Evolutionary conservation across 2,113 vertebrate species (phyloP), one percentile per base, ranked within the genome.

Genomic region (Clupea harengus): DNA sequence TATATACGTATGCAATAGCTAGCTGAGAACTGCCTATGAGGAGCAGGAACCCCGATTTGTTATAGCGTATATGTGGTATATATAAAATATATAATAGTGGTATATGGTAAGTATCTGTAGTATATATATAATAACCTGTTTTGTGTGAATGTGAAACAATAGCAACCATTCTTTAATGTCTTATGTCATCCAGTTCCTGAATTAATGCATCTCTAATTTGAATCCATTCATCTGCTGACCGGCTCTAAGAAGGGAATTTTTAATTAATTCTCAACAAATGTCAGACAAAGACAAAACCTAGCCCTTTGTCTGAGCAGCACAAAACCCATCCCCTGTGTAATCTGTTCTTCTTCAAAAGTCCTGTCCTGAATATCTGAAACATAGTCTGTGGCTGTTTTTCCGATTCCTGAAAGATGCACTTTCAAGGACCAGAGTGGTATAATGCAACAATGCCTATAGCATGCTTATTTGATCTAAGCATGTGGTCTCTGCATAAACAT

Each of bases 231-330:
- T 78, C 72, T 32, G 25, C 10, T 78, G 72, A 78, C 39, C 32
- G 11, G 25, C 72, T 15, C 28, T 13, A 32, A 39, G 72, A 13
- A 15, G 72, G 72, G 72, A 78, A 39, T 78, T 78, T 78, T 32
- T 13, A 78, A 78, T 78, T 78, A 78, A 78, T 78, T 78, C 28
- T 1, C 10, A 78, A 78, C 72, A 78, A 78, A 78, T 78, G 72
- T 32, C 72, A 78, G 32, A 39, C 72, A 78, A 78, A 78, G 72
- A 32, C 72, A 5, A 39, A 78, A 78, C 13, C 72, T 15, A 15
- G 72, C 11, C 28, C 32, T 39, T 78, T 78, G 72, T 78, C 32
- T 78, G 15, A 78, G 28, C 25, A 1, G 13, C 13, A 78, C 25
- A 78, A 78, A 78, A 39, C 8, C 10, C 64, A 78, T 78, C 72